Evolutionary conservation across 2,888 invertebrate genomes (phyloP), one percentile per base, ranked within the genome.

Genomic region (Neocrepidodera transversa): DNA sequence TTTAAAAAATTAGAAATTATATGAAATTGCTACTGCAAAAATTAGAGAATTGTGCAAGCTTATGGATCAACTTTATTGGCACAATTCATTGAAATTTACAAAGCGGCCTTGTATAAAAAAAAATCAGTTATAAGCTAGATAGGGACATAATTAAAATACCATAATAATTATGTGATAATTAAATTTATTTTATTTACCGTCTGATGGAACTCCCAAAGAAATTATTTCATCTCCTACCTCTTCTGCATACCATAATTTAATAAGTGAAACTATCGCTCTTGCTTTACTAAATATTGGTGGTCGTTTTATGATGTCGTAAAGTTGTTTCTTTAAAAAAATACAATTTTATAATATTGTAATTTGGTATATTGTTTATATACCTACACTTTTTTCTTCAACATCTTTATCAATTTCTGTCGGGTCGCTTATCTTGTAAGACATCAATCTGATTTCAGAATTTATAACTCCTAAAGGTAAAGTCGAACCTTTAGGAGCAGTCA

Each of bases 191-290:
- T 23, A 18, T 32, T 47, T 58, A 69, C 72, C 86, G 70, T 85
- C 76, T 54, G 86, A 85, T 62, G 66, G 70, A 59, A 86, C 75
- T 59, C 86, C 86, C 47, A 86, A 76, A 57, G 81, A 83, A 38
- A 85, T 76, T 49, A 86, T 79, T 2, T 80, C 71, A 62, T 78
- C 71, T 8, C 73, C 71, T 10, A 79, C 72, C 36, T 71, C 62
- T 20, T 68, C 60, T 4, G 69, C 62, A 17, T 82, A 80, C 86
- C 86, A 86, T 40, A 82, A 53, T 68, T 81, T 81, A 7, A 85
- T 66, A 8, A 84, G 72, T 72, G 83, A 79, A 7, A 82, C 64
- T 1, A 83, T 75, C 7, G 85, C 81, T 66, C 75, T 73, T 26
- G 78, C 71, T 69, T 76, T 79, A 40, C 76, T 68, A 52, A 71